Evolutionary conservation across 2,797 vertebrate species (phyloP), one percentile per base, ranked within the genome.

Genomic region (Muraenolepis orangiensis): DNA sequence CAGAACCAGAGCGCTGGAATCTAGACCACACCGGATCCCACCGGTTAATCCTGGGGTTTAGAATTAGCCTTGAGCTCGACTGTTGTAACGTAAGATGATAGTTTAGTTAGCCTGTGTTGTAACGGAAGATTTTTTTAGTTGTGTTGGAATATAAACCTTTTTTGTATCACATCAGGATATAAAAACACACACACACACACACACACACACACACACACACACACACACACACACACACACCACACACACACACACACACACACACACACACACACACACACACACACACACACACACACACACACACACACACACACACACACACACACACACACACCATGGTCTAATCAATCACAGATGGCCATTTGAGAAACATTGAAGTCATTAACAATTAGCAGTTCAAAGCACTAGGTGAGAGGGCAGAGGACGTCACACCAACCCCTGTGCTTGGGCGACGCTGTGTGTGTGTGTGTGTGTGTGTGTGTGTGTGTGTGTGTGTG

Each of bases 381-480:
- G 74, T 84, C 72, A 89, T 88, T 87, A 88, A 79, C 82, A 80
- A 76, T 86, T 85, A 84, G 76, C 81, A 83, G 82, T 85, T 89
- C 81, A 87, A 87, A 88, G 86, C 78, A 71, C n/a, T 7, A 69
- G 69, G 42, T 72, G 76, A 76, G 2, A 70, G 76, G 29, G 71
- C 28, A 10, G 30, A 79, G 74, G 64, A 77, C 71, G 74, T 74
- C 78, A 29, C 73, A 76, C 26, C 67, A 75, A 70, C 72, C 16
- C 16, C 75, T 67, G 73, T 80, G 69, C 72, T 38, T 75, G 72
- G 74, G 71, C 71, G 73, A 10, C 73, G 72, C n/a, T 20, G 46
- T 76, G 51, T 64, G 30, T 38, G 2, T 38, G 36, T 40, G 36
- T 40, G 70, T 75, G 72, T 20, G 46, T 76, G 51, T 64, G 30